Evolutionary conservation across 2,888 invertebrate species (phyloP).

Genomic region (Eilema sororculum): DNA sequence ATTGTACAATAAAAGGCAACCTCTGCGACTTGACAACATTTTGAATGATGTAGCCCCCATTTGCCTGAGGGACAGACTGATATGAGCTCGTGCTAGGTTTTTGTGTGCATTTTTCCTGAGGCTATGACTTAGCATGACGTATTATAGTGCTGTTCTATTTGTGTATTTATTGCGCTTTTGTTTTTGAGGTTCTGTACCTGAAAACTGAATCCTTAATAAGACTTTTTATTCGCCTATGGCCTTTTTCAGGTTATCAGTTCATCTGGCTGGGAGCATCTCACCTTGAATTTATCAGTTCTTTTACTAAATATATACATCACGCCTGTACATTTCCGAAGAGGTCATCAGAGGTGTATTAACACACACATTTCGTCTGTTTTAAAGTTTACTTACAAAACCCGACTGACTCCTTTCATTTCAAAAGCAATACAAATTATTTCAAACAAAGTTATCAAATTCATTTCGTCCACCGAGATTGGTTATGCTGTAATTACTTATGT

Average conservation of each 20-base stretch:
- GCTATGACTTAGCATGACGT: slow-evolving; percentile 34
- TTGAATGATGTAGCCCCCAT: slow-evolving; percentile 53
- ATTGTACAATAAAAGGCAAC: slow-evolving; percentile 45
- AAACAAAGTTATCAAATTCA: not conserved
- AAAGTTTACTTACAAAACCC: not conserved
- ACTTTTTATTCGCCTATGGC: too few relatives aligned
- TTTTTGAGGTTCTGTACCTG: not conserved
- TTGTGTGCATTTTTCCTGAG: slow-evolving; percentile 34
- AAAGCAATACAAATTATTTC: not conserved
- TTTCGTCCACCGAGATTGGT: not conserved
- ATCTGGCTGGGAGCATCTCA: too few relatives aligned
- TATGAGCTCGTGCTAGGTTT: slow-evolving; percentile 34
- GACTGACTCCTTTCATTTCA: too few relatives aligned
- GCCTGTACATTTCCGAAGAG: too few relatives aligned
- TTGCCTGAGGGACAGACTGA: slow-evolving; percentile 50
- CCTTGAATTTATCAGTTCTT: not conserved
- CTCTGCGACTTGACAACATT: slow-evolving; percentile 36
- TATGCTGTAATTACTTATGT: slow-evolving; percentile 1
- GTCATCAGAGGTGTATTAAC: too few relatives aligned
- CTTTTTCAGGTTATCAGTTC: too few relatives aligned
- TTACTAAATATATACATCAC: too few relatives aligned
- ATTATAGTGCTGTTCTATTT: slow-evolving; percentile 26
- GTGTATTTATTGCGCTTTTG: not conserved
- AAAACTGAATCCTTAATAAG: not conserved
- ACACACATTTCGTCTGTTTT: not conserved